Evolutionary conservation across 2,797 vertebrate species (phyloP).

Genomic region (Erethizon dorsatum): DNA sequence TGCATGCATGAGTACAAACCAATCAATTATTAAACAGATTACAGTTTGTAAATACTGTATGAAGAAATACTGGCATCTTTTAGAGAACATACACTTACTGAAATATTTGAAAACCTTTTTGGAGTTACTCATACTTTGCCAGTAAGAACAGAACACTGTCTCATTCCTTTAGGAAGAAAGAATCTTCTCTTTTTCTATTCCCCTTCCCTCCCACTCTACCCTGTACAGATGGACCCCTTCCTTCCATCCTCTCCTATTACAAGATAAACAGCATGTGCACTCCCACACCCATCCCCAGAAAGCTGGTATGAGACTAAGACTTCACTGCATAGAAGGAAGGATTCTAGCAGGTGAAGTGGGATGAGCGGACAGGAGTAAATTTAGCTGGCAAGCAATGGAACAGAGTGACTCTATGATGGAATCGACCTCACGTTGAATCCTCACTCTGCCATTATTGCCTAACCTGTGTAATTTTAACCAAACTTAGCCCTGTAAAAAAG

Average conservation of each 20-base stretch:
- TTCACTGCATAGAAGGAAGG: neutral
- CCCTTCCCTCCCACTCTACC: neutral
- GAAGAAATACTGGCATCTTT: neutral
- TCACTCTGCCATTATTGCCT: neutral
- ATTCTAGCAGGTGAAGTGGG: neutral
- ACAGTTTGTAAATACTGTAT: neutral
- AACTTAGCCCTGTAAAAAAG: constrained; percentile 14
- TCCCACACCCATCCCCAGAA: neutral
- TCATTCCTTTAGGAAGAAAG: constrained; percentile 13
- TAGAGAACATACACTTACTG: constrained; percentile 42
- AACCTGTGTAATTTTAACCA: neutral
- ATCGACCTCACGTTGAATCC: neutral
- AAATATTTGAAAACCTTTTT: constrained; percentile 46
- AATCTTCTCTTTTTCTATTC: neutral
- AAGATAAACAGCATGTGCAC: neutral
- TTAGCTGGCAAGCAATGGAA: neutral
- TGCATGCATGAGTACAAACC: neutral
- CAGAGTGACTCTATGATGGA: neutral
- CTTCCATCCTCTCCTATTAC: neutral
- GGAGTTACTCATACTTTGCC: constrained; percentile 36
- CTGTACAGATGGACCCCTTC: neutral
- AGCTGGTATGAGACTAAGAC: neutral
- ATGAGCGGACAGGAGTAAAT: neutral
- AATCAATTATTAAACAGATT: constrained; percentile 6
- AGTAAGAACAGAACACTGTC: neutral